Percentiles rank a stretch among this genome's conserved stretches.
Evolutionary conservation across 2,113 vertebrate species (phyloP).

Genomic region (Bubalus kerabau): DNA sequence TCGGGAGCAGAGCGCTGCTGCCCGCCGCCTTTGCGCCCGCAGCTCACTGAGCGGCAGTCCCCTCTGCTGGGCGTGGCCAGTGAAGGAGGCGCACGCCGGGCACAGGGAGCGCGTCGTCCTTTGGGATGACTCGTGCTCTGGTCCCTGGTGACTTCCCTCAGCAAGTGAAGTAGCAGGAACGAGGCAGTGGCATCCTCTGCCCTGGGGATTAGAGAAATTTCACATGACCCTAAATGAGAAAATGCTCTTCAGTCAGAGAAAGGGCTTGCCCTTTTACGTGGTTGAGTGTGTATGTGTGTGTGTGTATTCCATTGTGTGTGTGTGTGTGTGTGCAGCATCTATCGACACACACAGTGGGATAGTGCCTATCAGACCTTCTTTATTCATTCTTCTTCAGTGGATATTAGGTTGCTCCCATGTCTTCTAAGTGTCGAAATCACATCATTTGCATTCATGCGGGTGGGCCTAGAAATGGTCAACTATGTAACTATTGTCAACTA

Average conservation of each 20-base stretch:
- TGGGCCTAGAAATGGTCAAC: neutral
- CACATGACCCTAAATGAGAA: neutral
- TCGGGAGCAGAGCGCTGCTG: no score
- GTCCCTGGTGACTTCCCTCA: neutral
- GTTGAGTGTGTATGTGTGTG: neutral
- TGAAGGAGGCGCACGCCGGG: neutral
- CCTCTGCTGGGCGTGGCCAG: accelerated
- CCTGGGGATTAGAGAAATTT: neutral
- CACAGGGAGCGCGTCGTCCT: accelerated
- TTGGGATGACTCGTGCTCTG: neutral
- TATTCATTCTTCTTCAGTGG: neutral
- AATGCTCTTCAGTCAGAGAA: neutral
- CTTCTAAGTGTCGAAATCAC: neutral
- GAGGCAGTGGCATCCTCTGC: neutral
- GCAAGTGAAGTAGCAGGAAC: neutral
- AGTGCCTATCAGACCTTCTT: neutral
- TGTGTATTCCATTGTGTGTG: neutral
- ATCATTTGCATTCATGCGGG: neutral
- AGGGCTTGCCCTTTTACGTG: neutral
- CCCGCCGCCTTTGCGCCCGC: neutral
- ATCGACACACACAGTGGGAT: neutral
- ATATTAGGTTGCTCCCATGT: neutral
- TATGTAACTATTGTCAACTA: neutral
- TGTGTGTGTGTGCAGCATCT: neutral
- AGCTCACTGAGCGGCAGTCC: neutral